These are phyloP conservation scores for Carassius auratus DNA, from an alignment of 2,113 vertebrate genomes.

Conservation along the genomic window DNA sequence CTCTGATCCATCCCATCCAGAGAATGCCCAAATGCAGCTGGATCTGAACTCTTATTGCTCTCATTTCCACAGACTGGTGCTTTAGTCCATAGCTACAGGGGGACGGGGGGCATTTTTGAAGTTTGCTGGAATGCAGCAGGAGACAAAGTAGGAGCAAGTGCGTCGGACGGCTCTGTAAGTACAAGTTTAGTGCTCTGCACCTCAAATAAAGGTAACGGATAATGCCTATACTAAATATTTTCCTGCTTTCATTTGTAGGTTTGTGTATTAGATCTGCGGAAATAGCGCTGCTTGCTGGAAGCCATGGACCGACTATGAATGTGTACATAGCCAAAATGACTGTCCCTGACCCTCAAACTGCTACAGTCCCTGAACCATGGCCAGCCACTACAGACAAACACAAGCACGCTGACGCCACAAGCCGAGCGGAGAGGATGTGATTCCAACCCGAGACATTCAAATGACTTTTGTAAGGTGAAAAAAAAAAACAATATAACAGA, in stretches of 20 bases:
- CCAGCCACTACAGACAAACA: conserved; percentile 88
- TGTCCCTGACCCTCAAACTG: conserved; percentile 95
- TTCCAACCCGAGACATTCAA: conserved; percentile 87
- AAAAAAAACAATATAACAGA: conserved; percentile 67
- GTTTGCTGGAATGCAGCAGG: conserved; percentile 99
- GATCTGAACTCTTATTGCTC: neutral
- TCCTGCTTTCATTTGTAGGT: conserved; percentile 79
- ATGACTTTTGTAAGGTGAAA: conserved; percentile 75
- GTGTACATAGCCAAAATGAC: conserved; percentile 99
- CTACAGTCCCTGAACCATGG: conserved; percentile 93
- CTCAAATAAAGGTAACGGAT: neutral
- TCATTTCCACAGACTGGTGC: conserved; percentile 87
- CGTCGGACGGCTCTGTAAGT: conserved; percentile 99
- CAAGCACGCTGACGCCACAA: conserved; percentile 81
- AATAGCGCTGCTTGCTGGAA: conserved; percentile 98
- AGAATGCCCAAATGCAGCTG: neutral
- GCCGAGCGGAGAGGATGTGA: conserved; percentile 65
- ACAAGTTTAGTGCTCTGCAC: neutral
- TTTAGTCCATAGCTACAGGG: conserved; percentile 98
- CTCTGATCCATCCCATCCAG: neutral
- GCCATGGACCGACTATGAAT: conserved; percentile 99
- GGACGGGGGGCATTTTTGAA: conserved; percentile 98
- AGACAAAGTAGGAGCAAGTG: conserved; percentile 99
- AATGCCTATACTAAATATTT: neutral
- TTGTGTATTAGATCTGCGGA: conserved; percentile 99